Percentiles rank a stretch among this genome's conserved stretches.
Conservation (phyloP, 2,888 invertebrate species). For the Atrina japonica region DNA sequence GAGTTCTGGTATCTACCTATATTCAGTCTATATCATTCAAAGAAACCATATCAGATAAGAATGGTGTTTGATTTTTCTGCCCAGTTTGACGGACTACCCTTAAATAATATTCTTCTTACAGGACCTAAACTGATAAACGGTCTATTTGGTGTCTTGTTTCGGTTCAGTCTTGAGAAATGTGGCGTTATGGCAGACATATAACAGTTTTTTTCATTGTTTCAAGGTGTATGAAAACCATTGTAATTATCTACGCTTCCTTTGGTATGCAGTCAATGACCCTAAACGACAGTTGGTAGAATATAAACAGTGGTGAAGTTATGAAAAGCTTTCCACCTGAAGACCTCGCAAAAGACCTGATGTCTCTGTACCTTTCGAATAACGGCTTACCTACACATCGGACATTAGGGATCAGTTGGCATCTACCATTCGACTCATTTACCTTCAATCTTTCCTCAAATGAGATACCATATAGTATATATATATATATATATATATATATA, state of each 20-base stretch:
- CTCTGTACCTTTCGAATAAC: conserved; percentile 27
- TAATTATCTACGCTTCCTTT: conserved; percentile 43
- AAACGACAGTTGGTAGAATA: conserved; percentile 46
- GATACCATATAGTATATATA: conserved; percentile 42
- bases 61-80: conserved; percentile 51
- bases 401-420: conserved; percentile 42
- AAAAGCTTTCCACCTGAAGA: conserved; percentile 44
- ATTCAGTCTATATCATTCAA: conserved; percentile 54
- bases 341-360: conserved; percentile 36
- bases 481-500: too few relatives aligned
- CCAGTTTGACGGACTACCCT: conserved; percentile 36
- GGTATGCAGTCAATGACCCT: conserved; percentile 44
- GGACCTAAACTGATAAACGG: conserved; percentile 35
- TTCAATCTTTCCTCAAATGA: conserved; percentile 18
- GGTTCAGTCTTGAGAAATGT: conserved; percentile 21
- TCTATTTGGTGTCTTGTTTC: conserved; percentile 29
- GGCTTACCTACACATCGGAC: conserved; percentile 43
- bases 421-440: conserved; percentile 34
- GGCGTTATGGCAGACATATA: conserved; percentile 34
- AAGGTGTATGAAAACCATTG: conserved; percentile 33
- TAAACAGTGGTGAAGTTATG: conserved; percentile 43
- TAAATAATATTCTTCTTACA: conserved; percentile 37
- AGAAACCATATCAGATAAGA: conserved; percentile 46
- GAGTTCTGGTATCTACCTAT: conserved; percentile 55
- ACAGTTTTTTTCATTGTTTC: conserved; percentile 42